phyloP scores from a whole-genome alignment of 2,797 vertebrate species.

The Pelobates cultripes region DNA sequence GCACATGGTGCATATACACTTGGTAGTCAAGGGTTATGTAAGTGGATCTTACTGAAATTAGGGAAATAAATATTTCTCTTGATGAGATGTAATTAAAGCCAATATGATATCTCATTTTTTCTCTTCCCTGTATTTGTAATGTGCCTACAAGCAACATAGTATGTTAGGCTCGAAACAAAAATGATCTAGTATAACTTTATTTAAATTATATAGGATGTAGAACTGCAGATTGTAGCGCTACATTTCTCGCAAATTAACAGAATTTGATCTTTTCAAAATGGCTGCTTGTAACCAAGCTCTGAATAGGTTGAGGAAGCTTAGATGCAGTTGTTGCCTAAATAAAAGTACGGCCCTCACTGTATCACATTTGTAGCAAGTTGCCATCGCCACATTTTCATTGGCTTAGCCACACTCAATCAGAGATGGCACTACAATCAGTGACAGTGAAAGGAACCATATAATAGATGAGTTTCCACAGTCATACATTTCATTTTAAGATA shows the following conservation, averaged over 20 bases:
- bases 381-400: neutral
- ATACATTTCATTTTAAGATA: neutral
- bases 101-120: neutral
- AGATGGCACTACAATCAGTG: neutral
- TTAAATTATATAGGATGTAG: neutral
- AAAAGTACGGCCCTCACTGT: too few species aligned
- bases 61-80: neutral
- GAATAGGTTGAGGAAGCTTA: too few species aligned
- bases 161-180: too few species aligned
- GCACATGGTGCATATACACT: neutral
- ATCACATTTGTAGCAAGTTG: too few species aligned
- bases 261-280: too few species aligned
- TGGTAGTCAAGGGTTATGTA: neutral
- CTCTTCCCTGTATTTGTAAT: neutral
- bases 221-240: neutral
- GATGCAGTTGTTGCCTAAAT: too few species aligned
- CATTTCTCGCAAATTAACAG: too few species aligned
- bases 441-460: neutral
- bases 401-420: neutral
- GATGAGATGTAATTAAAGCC: neutral
- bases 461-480: neutral
- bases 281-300: too few species aligned
- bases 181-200: neutral
- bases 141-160: too few species aligned
- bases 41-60: neutral